A percentile compares a stretch with the other conserved stretches of the same genome.
These are phyloP conservation scores for Plectus sambesii DNA, from an alignment of 1,140 invertebrate species.

Conservation along the genomic window DNA sequence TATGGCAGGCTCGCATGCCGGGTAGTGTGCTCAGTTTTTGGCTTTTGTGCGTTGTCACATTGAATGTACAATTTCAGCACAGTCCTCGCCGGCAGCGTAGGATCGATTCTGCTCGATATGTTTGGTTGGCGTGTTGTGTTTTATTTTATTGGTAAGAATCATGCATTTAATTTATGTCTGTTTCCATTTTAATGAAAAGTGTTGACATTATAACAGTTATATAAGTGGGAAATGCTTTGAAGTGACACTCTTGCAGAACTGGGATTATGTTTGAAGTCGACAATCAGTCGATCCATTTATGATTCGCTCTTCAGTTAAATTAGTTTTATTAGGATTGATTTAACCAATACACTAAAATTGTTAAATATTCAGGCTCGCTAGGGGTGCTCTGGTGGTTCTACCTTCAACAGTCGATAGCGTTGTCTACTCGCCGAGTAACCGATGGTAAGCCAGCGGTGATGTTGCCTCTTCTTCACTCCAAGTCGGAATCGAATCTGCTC, in stretches of 20 bases:
- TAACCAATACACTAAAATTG: no score
- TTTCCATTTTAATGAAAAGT: constrained; percentile 13
- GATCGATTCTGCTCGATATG: constrained; percentile 58
- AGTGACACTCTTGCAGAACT: no score
- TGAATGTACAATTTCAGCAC: constrained; percentile 56
- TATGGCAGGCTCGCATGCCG: constrained; percentile 55
- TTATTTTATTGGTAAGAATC: constrained; percentile 58
- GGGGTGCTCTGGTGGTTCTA: constrained; percentile 52
- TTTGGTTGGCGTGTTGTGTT: constrained; percentile 61
- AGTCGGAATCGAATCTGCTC: constrained; percentile 17
- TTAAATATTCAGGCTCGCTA: constrained; percentile 52
- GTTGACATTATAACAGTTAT: no score
- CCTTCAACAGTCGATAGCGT: constrained; percentile 48
- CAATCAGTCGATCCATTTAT: no score
- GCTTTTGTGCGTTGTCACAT: constrained; percentile 15
- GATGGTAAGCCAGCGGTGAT: constrained; percentile 18
- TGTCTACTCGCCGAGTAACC: not conserved
- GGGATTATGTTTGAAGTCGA: no score
- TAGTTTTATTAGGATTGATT: constrained; percentile 17
- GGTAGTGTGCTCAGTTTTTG: constrained; percentile 45
- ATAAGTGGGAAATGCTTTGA: no score
- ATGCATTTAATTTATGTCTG: no score
- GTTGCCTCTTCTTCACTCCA: constrained; percentile 10
- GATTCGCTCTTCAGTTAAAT: constrained; percentile 8
- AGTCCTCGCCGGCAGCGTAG: constrained; percentile 58